These are phyloP conservation scores for Drosophila robusta DNA, from an alignment of 2,888 invertebrate genomes.

Conservation along the genomic window DNA sequence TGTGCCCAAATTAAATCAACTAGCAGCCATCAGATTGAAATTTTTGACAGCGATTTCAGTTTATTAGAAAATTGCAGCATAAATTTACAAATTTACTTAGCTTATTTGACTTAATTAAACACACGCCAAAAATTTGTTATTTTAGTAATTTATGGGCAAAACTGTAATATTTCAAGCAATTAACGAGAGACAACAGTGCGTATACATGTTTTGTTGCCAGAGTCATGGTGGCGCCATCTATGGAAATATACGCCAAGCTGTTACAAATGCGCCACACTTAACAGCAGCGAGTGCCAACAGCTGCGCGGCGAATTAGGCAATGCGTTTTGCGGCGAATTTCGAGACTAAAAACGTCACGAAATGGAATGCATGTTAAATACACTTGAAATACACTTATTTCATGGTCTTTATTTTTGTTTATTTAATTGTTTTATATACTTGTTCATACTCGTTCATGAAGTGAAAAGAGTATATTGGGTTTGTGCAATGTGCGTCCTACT, in stretches of 20 bases:
- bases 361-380: not conserved
- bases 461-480: too few relatives aligned
- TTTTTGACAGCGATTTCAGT: conserved; percentile 32
- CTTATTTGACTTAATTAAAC: conserved; percentile 12
- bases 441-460: too few relatives aligned
- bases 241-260: not conserved
- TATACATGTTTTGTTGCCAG: conserved; percentile 14
- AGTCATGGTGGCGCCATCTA: conserved; percentile 43
- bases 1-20: conserved; percentile 30
- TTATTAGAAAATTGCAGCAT: conserved; percentile 52
- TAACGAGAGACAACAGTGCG: conserved; percentile 32
- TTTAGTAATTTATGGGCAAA: conserved; percentile 21
- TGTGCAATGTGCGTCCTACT: too few relatives aligned
- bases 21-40: conserved; percentile 6
- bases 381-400: not conserved
- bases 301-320: conserved; percentile 28
- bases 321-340: not conserved
- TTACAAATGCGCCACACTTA: conserved; percentile 19
- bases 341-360: not conserved
- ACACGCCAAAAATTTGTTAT: conserved; percentile 18
- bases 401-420: too few relatives aligned
- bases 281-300: conserved; percentile 12
- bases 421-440: too few relatives aligned
- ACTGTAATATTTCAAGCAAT: conserved; percentile 9
- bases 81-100: conserved; percentile 30